phyloP scores from a whole-genome alignment of 2,888 invertebrate genomes.

The Lumbricus terrestris region DNA sequence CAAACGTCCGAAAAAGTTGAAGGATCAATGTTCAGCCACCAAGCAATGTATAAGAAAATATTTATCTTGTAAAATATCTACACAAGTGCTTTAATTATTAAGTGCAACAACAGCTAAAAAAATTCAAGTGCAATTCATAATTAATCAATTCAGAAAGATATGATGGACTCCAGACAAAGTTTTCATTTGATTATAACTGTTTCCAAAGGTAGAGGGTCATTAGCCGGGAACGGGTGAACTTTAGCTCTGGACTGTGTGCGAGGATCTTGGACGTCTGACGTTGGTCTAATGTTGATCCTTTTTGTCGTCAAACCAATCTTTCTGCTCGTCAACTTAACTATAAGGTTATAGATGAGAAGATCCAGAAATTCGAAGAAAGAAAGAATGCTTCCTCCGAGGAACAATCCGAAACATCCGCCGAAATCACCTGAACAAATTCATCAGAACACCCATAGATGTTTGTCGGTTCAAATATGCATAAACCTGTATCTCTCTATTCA shows the following conservation, averaged over 20 bases:
- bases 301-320: neutral
- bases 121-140: neutral
- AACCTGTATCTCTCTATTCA: neutral
- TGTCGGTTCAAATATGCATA: too few species aligned
- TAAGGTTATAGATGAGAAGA: slow-evolving; percentile 10
- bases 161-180: neutral
- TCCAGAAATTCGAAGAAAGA: slow-evolving; percentile 15
- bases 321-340: neutral
- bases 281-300: neutral
- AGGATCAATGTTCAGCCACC: too few species aligned
- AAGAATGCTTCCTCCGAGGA: slow-evolving; percentile 18
- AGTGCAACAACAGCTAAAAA: neutral
- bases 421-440: slow-evolving; percentile 10
- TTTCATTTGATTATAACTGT: neutral
- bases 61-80: neutral
- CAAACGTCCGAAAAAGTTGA: too few species aligned
- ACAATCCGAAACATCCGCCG: slow-evolving; percentile 8
- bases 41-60: too few species aligned
- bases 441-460: neutral
- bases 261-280: neutral
- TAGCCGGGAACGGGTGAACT: too few species aligned
- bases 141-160: neutral
- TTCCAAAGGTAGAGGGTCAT: too few species aligned
- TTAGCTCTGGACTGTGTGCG: too few species aligned
- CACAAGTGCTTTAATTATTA: neutral